Evolutionary conservation across 2,113 vertebrate genomes (phyloP), one percentile per base, ranked within the genome.

Genomic region (Catharus bicknelli): DNA sequence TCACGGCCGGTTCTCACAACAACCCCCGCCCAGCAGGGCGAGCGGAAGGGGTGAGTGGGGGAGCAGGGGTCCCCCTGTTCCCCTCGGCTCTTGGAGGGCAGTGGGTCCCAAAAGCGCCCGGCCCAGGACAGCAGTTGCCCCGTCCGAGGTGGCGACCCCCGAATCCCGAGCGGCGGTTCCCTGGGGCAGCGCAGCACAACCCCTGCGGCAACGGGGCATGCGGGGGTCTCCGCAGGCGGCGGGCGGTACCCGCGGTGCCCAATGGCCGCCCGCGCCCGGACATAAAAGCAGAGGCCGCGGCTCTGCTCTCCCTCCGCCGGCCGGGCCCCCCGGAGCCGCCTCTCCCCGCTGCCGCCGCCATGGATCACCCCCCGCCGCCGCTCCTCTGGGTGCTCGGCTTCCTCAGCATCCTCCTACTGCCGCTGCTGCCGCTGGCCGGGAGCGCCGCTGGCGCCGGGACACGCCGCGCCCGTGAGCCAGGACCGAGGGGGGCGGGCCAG

Each of bases 401-500:
- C n/a, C 61, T 86, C 81, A 78, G 86, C 90, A 64, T 91, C 80
- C 50, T 95, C 18, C 78, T 68, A 48, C 69, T 9, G 59, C 64
- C 20, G 57, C 62, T 13, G 76, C 63, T 32, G 48, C 50, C 21
- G 74, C 82, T 64, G 45, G 16, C 43, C 53, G 78, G 47, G n/a
- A 73, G 30, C 45, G 66, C 61, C 54, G 80, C 70, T 26, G 50
- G 42, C 10, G 17, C 62, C 22, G 90, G 70, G 75, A 82, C 47
- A 16, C 94, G 51, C 90, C 90, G 48, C n/a, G 48, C 87, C 70
- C 76, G 94, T 95, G 84, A 93, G 92, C 72, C 5, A 13, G 30
- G 53, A 34, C 20, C 7, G 51, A 12, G 42, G 30, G 27, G 47
- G 51, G 42, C 3, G 38, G 57, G 59, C 7, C 0, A 43, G 42